phyloP scores from a whole-genome alignment of 2,797 vertebrate species.

The Rhincodon typus region DNA sequence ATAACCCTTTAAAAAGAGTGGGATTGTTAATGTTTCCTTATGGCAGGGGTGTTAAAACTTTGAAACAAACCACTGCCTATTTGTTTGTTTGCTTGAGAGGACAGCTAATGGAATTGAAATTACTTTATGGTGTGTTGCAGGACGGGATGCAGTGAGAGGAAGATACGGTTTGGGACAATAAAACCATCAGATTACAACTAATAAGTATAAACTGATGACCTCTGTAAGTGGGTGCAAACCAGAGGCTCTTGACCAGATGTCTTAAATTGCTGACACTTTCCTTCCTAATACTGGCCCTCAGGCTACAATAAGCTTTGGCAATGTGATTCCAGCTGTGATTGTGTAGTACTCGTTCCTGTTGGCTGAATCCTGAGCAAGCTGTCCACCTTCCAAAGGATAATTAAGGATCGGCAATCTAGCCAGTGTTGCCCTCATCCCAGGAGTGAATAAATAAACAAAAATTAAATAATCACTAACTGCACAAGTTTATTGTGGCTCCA shows the following conservation, averaged over 20 bases:
- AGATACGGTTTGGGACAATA: slow-evolving; percentile 22
- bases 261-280: neutral
- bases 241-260: slow-evolving; percentile 22
- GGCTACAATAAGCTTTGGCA: neutral
- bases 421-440: too few relatives aligned
- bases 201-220: slow-evolving; percentile 34
- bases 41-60: neutral
- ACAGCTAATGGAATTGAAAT: slow-evolving; percentile 37
- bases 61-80: slow-evolving; percentile 23
- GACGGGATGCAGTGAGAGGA: slow-evolving; percentile 13
- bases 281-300: neutral
- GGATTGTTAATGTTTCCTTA: slow-evolving; percentile 2
- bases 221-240: slow-evolving; percentile 18
- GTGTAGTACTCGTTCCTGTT: neutral
- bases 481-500: neutral
- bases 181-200: slow-evolving; percentile 30
- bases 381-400: too few relatives aligned
- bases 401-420: too few relatives aligned
- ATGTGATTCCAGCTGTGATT: neutral
- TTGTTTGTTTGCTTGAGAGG: slow-evolving; percentile 35
- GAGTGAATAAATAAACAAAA: too few relatives aligned
- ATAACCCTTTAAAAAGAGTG: neutral
- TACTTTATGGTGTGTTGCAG: slow-evolving; percentile 10
- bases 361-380: neutral
- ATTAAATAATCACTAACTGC: neutral